These are phyloP conservation scores for Anseranas semipalmata DNA, from an alignment of 2,113 vertebrate genomes.

Conservation along the genomic window DNA sequence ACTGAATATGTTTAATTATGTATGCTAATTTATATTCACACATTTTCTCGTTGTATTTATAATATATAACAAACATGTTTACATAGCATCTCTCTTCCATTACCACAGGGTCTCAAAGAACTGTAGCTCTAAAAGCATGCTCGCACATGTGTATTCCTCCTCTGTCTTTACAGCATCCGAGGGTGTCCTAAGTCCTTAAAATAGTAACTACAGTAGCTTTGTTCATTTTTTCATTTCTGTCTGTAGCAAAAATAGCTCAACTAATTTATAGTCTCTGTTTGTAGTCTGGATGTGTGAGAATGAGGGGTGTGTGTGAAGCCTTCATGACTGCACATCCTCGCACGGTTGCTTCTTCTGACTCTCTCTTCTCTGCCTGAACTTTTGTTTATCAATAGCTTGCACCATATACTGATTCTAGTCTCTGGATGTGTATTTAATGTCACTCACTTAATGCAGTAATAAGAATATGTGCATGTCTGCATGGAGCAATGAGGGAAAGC, in stretches of 20 bases:
- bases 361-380: not conserved
- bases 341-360: not conserved
- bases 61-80: conserved; percentile 24
- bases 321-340: conserved; percentile 11
- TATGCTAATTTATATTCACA: conserved; percentile 16
- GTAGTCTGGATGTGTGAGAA: conserved; percentile 58
- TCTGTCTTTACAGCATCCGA: conserved; percentile 38
- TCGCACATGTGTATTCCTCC: conserved; percentile 14
- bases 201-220: conserved; percentile 67
- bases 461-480: not conserved
- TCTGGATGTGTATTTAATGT: not conserved
- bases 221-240: conserved; percentile 43
- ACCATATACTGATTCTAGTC: not conserved
- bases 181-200: conserved; percentile 62
- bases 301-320: conserved; percentile 32
- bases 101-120: not conserved
- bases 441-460: not conserved
- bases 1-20: not conserved
- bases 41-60: conserved; percentile 23
- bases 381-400: not conserved
- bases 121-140: conserved; percentile 20
- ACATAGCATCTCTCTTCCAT: not conserved
- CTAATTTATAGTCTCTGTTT: conserved; percentile 61
- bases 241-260: conserved; percentile 61
- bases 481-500: not conserved